Base-by-base conservation (phyloP, 2,113 vertebrate species). In the Sceloporus undulatus region DNA sequence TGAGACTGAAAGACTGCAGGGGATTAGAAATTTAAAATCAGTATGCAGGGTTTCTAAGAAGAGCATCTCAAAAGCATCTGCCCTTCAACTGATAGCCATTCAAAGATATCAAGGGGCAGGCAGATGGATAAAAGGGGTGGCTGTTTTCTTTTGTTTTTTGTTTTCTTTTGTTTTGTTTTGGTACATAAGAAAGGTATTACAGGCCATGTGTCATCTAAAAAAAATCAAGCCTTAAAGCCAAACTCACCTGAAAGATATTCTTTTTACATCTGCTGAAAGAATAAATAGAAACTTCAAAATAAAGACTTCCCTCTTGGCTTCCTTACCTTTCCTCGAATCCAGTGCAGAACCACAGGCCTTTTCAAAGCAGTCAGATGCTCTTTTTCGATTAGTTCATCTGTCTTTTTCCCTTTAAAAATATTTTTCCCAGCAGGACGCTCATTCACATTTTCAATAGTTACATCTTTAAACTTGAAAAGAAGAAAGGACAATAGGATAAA, bases 321-420 rank as follows among this genome's bases (percentile, higher is more conserved):
- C 16, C 42, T 88, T 97, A 99, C 98, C 97, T 99, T 99, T 93
- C 99, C 99, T 88, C 96, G 97, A 79, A 93, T 96, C 90, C 98
- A 95, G 80, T 98, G 98, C 85, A 99, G 65, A 74, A 99, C 82
- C 79, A 99, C 94, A 27, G 99, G 98, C 87, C 96, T 98, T 79
- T 97, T 97, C 79, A 99, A 95, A 88, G 97, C 97, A 85, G 95
- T 92, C 66, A 98, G 90, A 81, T 97, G 96, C 54, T 92, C 93
- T 21, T 97, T 97, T 76, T 98, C 97, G 2, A 99, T 88, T 84
- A 99, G 84, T 87, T 96, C 97, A 74, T 97, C 95, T 7, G 94
- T 65, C 23, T 88, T 97, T 92, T 97, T 97, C 71, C 97, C 98
- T 59, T 95, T 93, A 86, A 98, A 98, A 95, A 99, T 93, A 94